Base-by-base conservation (phyloP, 1,140 invertebrate species). In the Eueides isabella region DNA sequence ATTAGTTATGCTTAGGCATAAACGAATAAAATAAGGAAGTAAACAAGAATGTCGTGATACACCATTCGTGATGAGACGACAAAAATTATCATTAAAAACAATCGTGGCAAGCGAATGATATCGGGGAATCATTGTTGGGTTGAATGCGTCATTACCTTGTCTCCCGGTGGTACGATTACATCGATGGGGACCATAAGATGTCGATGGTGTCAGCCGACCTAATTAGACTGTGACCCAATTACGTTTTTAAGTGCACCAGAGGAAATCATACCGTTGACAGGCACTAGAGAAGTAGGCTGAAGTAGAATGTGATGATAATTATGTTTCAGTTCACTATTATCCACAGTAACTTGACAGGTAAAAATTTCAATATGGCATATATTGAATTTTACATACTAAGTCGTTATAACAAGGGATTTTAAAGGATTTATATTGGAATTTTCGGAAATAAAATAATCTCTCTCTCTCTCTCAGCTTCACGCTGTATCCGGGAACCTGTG, bases 151-250 rank as follows among this genome's bases (percentile, higher is more conserved):
- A 81, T 89, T 89, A 89, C 82, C 71, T 66, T 74, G 85, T 85
- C 74, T 82, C 88, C 83, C 85, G 69, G 72, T 82, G 83, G 87
- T 81, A 77, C 78, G 79, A 89, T 90, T 84, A 87, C 79, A 78
- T 74, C 72, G 74, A 84, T 78, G 78, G 78, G 76, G 75, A 76
- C 81, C 80, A 79, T 87, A 82, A 85, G 85, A 85, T 82, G 85
- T 82, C 79, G 80, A 83, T 85, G 81, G 82, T 86, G 83, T 82
- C 84, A 82, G 79, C 77, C 82, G 85, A 90, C 85, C 85, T 85
- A 88, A 89, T 90, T 90, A 89, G 81, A 76, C 82, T 85, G 82
- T 86, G 88, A 90, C 88, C 88, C 87, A 90, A 89, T 89, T 90
- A 83, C 84, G 65, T 81, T 85, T 88, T 86, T 84, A 81, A 86